These are phyloP conservation scores for Drosophila mimica DNA, from an alignment of 2,888 invertebrate genomes.

Conservation along the genomic window DNA sequence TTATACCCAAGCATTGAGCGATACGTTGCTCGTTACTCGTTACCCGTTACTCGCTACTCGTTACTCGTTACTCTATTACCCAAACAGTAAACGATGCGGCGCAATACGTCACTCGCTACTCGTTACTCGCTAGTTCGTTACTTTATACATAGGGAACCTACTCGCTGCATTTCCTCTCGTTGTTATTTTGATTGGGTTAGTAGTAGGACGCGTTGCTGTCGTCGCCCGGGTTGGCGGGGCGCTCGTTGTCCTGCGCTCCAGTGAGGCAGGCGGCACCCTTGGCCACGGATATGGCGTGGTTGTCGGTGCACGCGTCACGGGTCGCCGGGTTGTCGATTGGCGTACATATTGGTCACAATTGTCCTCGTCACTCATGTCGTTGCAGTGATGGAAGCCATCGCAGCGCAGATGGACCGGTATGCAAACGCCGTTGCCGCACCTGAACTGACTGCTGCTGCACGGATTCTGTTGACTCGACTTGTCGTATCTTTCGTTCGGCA, in stretches of 20 bases:
- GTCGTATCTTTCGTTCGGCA: slow-evolving; percentile 60
- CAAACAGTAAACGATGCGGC: neutral
- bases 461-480: slow-evolving; percentile 66
- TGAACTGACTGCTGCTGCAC: slow-evolving; percentile 87
- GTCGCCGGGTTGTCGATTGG: slow-evolving; percentile 43
- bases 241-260: slow-evolving; percentile 50
- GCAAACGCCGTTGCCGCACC: slow-evolving; percentile 87
- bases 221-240: slow-evolving; percentile 28
- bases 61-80: neutral
- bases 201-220: slow-evolving; percentile 39
- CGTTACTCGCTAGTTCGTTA: slow-evolving; percentile 22
- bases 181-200: slow-evolving; percentile 60
- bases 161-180: slow-evolving; percentile 56
- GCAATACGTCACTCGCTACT: neutral
- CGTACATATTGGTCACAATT: slow-evolving; percentile 82
- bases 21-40: neutral
- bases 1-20: neutral
- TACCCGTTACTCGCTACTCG: neutral
- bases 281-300: slow-evolving; percentile 22
- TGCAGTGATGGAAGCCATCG: slow-evolving; percentile 87
- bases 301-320: slow-evolving; percentile 19
- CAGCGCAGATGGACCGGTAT: slow-evolving; percentile 86
- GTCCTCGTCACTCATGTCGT: slow-evolving; percentile 87
- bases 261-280: slow-evolving; percentile 6
- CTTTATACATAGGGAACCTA: slow-evolving; percentile 52